Evolutionary conservation across 2,888 invertebrate genomes (phyloP).

Genomic region (Ectobius pallidus): DNA sequence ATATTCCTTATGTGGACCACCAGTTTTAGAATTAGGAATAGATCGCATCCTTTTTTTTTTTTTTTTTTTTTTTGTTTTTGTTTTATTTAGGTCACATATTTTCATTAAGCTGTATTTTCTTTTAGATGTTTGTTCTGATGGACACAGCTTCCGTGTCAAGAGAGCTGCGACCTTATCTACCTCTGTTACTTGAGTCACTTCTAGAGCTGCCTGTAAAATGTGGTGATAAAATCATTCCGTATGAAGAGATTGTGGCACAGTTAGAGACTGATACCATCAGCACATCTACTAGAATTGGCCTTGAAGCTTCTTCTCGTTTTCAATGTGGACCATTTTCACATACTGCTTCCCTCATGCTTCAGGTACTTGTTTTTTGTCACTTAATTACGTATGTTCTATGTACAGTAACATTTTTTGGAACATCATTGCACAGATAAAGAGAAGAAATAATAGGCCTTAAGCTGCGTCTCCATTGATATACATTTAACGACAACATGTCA

Average conservation of each 20-base stretch:
- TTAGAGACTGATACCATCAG: conserved; percentile 76
- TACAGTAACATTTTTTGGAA: too few relatives aligned
- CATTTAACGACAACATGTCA: too few relatives aligned
- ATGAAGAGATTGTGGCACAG: conserved; percentile 78
- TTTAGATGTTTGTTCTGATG: conserved; percentile 73
- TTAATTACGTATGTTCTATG: background rate
- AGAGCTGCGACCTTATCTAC: conserved; percentile 71
- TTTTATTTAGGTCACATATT: too few relatives aligned
- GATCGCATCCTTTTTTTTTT: too few relatives aligned
- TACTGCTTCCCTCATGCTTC: conserved; percentile 67
- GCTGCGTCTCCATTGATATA: too few relatives aligned
- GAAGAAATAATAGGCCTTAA: too few relatives aligned
- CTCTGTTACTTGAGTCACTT: conserved; percentile 74
- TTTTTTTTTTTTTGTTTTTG: too few relatives aligned
- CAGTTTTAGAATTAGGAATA: too few relatives aligned
- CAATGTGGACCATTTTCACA: conserved; percentile 75
- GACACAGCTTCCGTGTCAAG: conserved; percentile 68
- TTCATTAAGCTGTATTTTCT: too few relatives aligned
- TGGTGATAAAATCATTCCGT: conserved; percentile 62
- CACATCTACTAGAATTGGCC: conserved; percentile 67
- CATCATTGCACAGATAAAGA: too few relatives aligned
- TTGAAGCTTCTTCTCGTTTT: conserved; percentile 65
- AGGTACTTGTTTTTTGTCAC: conserved; percentile 27
- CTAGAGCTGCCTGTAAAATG: conserved; percentile 76
- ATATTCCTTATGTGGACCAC: too few relatives aligned